These are phyloP conservation scores for Cephus spinipes DNA, from an alignment of 2,888 invertebrate species.

Conservation along the genomic window DNA sequence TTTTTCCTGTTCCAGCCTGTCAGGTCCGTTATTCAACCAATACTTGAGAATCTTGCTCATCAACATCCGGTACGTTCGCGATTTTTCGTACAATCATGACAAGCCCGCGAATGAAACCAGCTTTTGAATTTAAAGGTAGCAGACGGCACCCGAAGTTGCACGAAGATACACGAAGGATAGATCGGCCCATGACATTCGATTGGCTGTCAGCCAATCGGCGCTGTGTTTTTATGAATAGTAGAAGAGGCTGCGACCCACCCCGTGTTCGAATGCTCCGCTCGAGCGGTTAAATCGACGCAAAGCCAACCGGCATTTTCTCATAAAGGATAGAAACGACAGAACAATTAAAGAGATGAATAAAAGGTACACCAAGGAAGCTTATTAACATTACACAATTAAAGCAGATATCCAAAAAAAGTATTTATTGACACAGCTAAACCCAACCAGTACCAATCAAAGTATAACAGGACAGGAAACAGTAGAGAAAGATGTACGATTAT, in stretches of 20 bases:
- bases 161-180: not conserved
- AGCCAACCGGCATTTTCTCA: not conserved
- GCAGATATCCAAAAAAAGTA: not conserved
- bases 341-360: not conserved
- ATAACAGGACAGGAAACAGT: not conserved
- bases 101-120: not conserved
- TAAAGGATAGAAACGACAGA: not conserved
- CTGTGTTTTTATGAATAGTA: not conserved
- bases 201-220: not conserved
- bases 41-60: not conserved
- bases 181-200: constrained; percentile 6
- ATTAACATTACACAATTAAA: not conserved
- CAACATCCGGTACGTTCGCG: not conserved
- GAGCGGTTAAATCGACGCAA: not conserved
- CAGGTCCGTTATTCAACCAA: not conserved
- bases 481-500: not conserved
- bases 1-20: not conserved
- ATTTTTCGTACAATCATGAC: not conserved
- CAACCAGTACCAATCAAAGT: not conserved
- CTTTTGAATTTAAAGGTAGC: constrained; percentile 1
- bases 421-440: not conserved
- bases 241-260: constrained; percentile 2
- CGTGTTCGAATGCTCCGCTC: not conserved
- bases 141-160: not conserved
- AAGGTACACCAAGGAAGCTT: not conserved